Percentiles rank a stretch among this genome's conserved stretches.
These are phyloP conservation scores for Resseliella maxima DNA, from an alignment of 2,888 invertebrate genomes.

Conservation along the genomic window DNA sequence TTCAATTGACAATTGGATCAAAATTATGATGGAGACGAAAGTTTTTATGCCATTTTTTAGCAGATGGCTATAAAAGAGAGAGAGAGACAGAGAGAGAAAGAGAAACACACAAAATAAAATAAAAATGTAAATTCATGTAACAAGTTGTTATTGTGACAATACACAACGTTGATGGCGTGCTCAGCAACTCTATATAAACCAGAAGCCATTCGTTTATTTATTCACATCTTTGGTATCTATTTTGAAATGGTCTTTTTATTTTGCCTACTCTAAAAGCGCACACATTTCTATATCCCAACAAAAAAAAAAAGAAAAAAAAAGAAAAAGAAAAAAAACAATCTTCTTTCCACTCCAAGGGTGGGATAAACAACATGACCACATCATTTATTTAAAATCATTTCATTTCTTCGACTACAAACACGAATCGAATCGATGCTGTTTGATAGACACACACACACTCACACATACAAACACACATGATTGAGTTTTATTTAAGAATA, in stretches of 20 bases:
- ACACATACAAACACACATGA: background rate
- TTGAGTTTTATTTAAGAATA: background rate
- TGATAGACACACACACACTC: background rate
- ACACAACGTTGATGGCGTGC: too few species aligned
- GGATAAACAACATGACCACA: background rate
- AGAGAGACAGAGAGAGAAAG: too few species aligned
- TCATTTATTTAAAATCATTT: slow-evolving; percentile 30
- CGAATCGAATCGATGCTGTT: background rate
- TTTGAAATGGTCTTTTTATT: background rate
- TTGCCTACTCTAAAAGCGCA: background rate
- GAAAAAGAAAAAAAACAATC: too few species aligned
- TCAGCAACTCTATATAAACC: too few species aligned
- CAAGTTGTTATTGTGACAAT: too few species aligned
- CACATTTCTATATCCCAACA: background rate
- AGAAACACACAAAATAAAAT: too few species aligned
- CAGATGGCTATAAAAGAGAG: too few species aligned
- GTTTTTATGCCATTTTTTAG: too few species aligned
- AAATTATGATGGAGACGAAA: too few species aligned
- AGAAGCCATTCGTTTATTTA: background rate
- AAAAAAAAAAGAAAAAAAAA: too few species aligned
- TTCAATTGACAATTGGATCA: too few species aligned
- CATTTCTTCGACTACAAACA: background rate
- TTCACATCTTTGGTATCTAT: background rate
- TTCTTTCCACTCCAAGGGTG: background rate
- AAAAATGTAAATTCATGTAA: too few species aligned